Conservation (phyloP, 2,797 vertebrate genomes). For the Tiaroga cobitis region DNA sequence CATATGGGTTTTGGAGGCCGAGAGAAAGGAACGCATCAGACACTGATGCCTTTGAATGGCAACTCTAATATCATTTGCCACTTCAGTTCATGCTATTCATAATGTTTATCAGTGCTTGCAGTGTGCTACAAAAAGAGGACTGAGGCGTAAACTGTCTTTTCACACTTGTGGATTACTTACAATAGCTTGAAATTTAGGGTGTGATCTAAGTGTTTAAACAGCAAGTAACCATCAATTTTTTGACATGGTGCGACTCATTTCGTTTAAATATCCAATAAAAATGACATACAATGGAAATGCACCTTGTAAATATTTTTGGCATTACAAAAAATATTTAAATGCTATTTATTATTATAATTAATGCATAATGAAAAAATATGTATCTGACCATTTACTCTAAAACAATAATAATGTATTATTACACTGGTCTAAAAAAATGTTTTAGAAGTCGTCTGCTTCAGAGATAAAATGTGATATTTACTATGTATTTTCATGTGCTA, state of each 20-base stretch:
- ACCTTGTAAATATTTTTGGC: not conserved
- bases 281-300: constrained; percentile 14
- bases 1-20: constrained; percentile 1
- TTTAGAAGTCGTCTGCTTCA: too few relatives aligned
- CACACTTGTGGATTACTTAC: constrained; percentile 65
- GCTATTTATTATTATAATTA: too few relatives aligned
- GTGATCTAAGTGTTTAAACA: constrained; percentile 50
- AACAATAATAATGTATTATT: too few relatives aligned
- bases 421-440: too few relatives aligned
- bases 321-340: not conserved
- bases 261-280: constrained; percentile 53
- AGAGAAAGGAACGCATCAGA: constrained; percentile 28
- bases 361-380: not conserved
- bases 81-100: constrained; percentile 32
- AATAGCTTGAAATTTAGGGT: constrained; percentile 59
- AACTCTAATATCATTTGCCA: constrained; percentile 38
- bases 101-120: constrained; percentile 32
- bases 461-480: too few relatives aligned
- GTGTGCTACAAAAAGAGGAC: constrained; percentile 65
- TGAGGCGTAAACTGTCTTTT: constrained; percentile 66
- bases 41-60: constrained; percentile 29
- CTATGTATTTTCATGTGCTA: too few relatives aligned
- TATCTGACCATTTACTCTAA: too few relatives aligned
- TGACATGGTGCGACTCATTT: constrained; percentile 43
- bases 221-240: constrained; percentile 32